Conservation (phyloP, 2,113 vertebrate genomes). For the Nothocercus julius region DNA sequence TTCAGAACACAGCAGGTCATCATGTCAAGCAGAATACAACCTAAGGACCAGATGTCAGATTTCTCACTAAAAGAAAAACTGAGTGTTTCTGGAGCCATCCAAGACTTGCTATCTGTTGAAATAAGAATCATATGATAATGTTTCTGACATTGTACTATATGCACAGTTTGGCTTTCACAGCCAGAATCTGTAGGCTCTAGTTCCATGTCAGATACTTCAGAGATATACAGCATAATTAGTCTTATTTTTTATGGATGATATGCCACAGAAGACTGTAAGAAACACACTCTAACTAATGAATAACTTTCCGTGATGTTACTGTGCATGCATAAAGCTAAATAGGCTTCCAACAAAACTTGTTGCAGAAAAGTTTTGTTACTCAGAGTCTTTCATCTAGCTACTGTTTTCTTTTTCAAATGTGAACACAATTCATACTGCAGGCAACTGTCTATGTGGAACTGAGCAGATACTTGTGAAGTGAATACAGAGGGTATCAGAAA, state of each 20-base stretch:
- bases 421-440: neutral
- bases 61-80: slow-evolving; percentile 71
- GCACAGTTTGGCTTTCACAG: neutral
- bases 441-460: neutral
- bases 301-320: neutral
- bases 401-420: neutral
- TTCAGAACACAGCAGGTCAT: slow-evolving; percentile 65
- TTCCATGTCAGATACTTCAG: neutral
- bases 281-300: neutral
- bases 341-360: neutral
- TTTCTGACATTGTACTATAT: neutral
- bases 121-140: neutral
- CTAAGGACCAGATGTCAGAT: slow-evolving; percentile 83
- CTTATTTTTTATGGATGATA: neutral
- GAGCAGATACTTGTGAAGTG: neutral
- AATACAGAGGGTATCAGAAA: neutral
- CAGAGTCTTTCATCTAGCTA: neutral
- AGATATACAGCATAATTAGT: neutral
- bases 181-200: neutral
- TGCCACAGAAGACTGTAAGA: neutral
- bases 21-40: slow-evolving; percentile 81
- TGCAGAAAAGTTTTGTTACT: neutral
- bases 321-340: neutral
- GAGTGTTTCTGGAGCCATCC: slow-evolving; percentile 84
- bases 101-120: slow-evolving; percentile 72